Evolutionary conservation across 2,113 vertebrate species (phyloP).

Genomic region (Ovis canadensis): DNA sequence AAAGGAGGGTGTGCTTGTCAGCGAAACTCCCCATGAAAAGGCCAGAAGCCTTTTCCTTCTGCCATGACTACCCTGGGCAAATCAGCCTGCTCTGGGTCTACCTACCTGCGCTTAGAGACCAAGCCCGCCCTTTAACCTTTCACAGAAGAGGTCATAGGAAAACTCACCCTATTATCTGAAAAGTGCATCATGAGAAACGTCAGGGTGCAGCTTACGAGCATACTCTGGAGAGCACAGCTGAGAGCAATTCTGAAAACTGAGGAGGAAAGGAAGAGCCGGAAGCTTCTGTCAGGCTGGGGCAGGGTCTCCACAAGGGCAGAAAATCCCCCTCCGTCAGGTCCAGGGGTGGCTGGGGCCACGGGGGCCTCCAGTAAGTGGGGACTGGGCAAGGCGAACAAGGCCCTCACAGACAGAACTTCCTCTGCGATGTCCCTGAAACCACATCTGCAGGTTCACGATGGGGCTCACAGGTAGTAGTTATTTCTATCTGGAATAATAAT

Average conservation of each 20-base stretch:
- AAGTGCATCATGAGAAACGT: constrained; percentile 33
- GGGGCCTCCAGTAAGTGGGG: background rate
- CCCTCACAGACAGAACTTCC: background rate
- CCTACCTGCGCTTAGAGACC: background rate
- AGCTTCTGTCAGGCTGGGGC: background rate
- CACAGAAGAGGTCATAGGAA: background rate
- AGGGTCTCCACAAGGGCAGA: background rate
- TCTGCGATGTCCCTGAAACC: background rate
- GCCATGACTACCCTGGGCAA: background rate
- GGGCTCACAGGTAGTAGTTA: background rate
- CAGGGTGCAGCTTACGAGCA: background rate
- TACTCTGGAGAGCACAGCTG: background rate
- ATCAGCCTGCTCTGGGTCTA: background rate
- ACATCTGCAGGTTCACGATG: background rate
- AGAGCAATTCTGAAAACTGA: constrained; percentile 38
- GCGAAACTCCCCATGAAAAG: constrained; percentile 10
- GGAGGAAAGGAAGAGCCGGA: background rate
- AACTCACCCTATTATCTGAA: constrained; percentile 36
- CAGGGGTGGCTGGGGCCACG: background rate
- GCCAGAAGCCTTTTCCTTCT: background rate
- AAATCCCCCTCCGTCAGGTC: background rate
- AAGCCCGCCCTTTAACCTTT: constrained; percentile 28
- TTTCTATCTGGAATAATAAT: background rate
- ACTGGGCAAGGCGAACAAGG: background rate
- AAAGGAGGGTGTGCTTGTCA: background rate